Conservation (phyloP, 92 coral and sea anemone genomes). For the Umimayanthus chanpuru region DNA sequence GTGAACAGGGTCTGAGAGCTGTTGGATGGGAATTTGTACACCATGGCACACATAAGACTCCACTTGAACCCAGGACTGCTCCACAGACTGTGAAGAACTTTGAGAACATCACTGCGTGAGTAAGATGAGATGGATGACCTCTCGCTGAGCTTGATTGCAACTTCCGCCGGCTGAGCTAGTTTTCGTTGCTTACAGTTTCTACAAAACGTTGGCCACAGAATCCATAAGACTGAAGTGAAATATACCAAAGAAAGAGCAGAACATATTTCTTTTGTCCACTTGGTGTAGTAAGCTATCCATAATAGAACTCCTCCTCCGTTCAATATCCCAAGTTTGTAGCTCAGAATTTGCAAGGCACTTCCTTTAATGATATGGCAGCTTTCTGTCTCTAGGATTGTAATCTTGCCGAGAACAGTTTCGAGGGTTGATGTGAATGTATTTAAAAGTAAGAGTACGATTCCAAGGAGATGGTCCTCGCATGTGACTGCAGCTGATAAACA, state of each 20-base stretch:
- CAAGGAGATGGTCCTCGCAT: conserved; percentile 34
- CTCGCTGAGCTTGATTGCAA: background rate
- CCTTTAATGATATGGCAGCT: conserved; percentile 47
- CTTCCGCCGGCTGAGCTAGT: background rate
- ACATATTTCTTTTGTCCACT: conserved; percentile 58
- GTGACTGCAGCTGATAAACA: conserved; percentile 48
- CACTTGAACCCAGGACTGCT: conserved; percentile 76
- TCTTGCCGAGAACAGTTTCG: conserved; percentile 78
- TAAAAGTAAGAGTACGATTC: conserved; percentile 37
- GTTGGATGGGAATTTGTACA: conserved; percentile 91
- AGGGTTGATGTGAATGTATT: conserved; percentile 81
- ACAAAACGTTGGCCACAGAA: background rate
- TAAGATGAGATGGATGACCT: background rate
- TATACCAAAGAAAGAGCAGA: conserved; percentile 47
- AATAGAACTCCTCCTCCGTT: conserved; percentile 83
- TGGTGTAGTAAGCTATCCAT: conserved; percentile 61
- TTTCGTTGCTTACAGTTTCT: background rate
- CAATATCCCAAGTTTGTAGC: conserved; percentile 82
- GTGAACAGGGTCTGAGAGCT: conserved; percentile 80
- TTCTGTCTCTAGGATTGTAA: conserved; percentile 47
- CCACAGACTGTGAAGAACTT: conserved; percentile 8
- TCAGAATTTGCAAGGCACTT: conserved; percentile 76
- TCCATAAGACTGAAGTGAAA: conserved; percentile 31
- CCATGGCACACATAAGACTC: conserved; percentile 72
- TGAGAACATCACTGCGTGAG: background rate